A percentile compares a stretch with the other conserved stretches of the same genome.
phyloP scores from a whole-genome alignment of 2,888 invertebrate species.

The Cecidostiba fungosa region DNA sequence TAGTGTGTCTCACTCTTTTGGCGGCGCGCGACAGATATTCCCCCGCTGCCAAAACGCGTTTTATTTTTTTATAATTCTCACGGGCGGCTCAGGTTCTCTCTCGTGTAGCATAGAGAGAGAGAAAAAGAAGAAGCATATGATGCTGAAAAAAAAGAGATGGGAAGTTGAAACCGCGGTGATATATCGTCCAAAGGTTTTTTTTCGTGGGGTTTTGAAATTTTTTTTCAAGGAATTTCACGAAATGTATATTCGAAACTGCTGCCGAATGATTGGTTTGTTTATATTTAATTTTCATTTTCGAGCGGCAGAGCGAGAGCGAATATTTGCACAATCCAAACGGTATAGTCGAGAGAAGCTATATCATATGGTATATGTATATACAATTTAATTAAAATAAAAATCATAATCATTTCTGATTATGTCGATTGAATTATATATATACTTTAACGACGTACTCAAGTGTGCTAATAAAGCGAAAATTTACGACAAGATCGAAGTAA shows the following conservation, averaged over 20 bases:
- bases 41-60: constrained; percentile 54
- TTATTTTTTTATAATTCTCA: constrained; percentile 42
- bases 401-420: no score
- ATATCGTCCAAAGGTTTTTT: neutral
- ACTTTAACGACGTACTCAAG: no score
- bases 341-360: no score
- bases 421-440: no score
- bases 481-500: neutral
- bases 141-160: neutral
- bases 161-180: neutral
- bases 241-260: neutral
- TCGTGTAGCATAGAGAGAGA: no score
- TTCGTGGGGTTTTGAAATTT: neutral
- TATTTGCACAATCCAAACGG: no score
- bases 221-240: neutral
- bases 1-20: constrained; percentile 33
- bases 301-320: no score
- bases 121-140: neutral
- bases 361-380: no score
- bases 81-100: neutral
- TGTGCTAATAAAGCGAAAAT: neutral
- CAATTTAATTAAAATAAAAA: no score
- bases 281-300: no score
- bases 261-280: no score
- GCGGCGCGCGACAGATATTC: constrained; percentile 53